Conservation (phyloP, 2,113 vertebrate genomes). For the Otis tarda region DNA sequence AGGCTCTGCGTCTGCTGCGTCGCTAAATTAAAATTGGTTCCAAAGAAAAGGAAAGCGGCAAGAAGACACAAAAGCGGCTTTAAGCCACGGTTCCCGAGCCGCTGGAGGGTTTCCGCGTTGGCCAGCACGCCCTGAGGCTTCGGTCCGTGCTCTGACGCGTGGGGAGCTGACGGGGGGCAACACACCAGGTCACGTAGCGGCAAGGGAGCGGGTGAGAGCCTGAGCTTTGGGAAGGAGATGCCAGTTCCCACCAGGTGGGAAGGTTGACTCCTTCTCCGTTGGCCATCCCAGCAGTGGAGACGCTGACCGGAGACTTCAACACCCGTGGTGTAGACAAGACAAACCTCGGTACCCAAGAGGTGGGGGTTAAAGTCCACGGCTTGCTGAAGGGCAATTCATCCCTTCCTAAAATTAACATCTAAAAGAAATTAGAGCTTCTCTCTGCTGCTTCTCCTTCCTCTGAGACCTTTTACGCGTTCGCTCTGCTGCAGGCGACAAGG, state of each 20-base stretch:
- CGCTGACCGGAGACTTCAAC: fast-evolving
- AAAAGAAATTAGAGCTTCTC: neutral
- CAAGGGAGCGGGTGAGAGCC: neutral
- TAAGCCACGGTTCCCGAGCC: neutral
- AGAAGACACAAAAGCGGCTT: neutral
- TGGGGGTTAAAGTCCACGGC: neutral
- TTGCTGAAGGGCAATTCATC: too few species aligned
- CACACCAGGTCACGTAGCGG: neutral
- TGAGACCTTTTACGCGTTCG: neutral
- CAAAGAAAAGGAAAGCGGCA: neutral
- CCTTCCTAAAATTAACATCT: neutral
- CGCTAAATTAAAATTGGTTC: fast-evolving
- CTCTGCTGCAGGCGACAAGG: neutral
- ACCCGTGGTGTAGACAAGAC: fast-evolving
- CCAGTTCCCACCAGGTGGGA: neutral
- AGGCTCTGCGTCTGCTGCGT: neutral
- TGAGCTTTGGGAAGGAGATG: neutral
- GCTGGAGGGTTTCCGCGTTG: neutral
- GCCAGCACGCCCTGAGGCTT: neutral
- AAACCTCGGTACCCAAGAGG: too few species aligned
- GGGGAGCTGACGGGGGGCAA: neutral
- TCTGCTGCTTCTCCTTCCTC: neutral
- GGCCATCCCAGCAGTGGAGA: neutral
- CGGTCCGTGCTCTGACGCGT: neutral
- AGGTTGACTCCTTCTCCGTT: neutral